These are phyloP conservation scores for Antheraea yamamai DNA, from an alignment of 2,888 invertebrate species.

Conservation along the genomic window DNA sequence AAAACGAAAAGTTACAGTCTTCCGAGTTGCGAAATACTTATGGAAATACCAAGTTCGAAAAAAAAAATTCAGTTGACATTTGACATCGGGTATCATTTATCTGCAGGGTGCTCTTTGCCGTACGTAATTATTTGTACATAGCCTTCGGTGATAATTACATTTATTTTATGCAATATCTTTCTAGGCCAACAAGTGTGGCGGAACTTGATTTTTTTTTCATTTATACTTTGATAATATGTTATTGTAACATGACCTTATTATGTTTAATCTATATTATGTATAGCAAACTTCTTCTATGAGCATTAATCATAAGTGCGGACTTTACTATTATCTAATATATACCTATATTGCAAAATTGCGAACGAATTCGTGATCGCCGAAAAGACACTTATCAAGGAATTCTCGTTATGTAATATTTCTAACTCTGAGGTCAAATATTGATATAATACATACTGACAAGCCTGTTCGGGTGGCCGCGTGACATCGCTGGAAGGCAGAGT, in stretches of 20 bases:
- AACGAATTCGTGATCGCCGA: background rate
- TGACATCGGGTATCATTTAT: slow-evolving; percentile 9
- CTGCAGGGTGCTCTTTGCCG: slow-evolving; percentile 2
- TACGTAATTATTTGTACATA: slow-evolving; percentile 14
- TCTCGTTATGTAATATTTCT: background rate
- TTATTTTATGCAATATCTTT: background rate
- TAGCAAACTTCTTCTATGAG: background rate
- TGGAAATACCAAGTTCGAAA: background rate
- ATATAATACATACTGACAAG: slow-evolving; percentile 65
- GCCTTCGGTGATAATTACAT: slow-evolving; percentile 34
- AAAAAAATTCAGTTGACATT: slow-evolving; percentile 7
- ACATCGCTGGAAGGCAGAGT: slow-evolving; percentile 75
- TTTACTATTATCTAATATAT: background rate
- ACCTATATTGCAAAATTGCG: background rate
- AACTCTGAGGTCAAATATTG: slow-evolving; percentile 11
- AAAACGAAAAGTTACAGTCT: background rate
- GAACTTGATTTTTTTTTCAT: slow-evolving; percentile 5
- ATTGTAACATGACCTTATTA: background rate
- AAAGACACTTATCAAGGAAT: slow-evolving; percentile 1
- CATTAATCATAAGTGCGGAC: slow-evolving; percentile 5
- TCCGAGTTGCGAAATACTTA: background rate
- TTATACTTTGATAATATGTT: slow-evolving; percentile 1
- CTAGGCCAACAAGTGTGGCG: background rate
- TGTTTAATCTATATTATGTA: background rate
- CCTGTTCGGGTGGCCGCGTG: slow-evolving; percentile 68